Conservation (phyloP, 2,113 vertebrate species). For the Sylvietta virens region DNA sequence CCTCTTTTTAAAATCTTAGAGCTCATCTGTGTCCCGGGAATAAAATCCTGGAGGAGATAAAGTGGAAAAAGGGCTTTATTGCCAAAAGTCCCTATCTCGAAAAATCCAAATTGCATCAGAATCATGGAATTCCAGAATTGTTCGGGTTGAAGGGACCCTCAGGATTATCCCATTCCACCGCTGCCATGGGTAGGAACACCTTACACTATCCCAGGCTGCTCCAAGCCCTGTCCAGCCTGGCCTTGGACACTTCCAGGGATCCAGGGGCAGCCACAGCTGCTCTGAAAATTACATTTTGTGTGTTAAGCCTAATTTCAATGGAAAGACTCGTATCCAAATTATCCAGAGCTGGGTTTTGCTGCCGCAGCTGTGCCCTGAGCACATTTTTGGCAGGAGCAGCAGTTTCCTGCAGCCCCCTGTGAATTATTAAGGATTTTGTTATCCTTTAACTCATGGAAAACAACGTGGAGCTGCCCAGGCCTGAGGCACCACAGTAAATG, state of each 20-base stretch:
- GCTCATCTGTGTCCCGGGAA: background rate
- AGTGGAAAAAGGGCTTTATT: background rate
- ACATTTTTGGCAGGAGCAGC: background rate
- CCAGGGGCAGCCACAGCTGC: background rate
- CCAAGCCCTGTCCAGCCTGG: background rate
- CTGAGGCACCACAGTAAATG: background rate
- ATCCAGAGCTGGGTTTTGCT: background rate
- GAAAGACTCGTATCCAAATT: rapidly evolving
- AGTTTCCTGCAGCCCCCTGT: background rate
- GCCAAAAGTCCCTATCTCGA: too few relatives aligned
- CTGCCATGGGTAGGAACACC: background rate
- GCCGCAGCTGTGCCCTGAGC: background rate
- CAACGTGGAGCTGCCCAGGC: background rate
- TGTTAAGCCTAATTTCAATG: background rate
- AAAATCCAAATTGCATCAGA: background rate
- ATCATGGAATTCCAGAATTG: background rate
- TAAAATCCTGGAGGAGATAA: rapidly evolving
- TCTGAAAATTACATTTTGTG: background rate
- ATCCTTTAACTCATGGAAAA: conserved; percentile 7
- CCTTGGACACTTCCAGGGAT: background rate
- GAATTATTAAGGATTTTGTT: background rate
- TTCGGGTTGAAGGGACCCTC: background rate
- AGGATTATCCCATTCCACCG: background rate
- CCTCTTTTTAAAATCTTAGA: background rate
- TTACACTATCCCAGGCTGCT: rapidly evolving